These are phyloP conservation scores for Dicranocentrus wangi DNA, from an alignment of 2,888 invertebrate genomes.

Conservation along the genomic window DNA sequence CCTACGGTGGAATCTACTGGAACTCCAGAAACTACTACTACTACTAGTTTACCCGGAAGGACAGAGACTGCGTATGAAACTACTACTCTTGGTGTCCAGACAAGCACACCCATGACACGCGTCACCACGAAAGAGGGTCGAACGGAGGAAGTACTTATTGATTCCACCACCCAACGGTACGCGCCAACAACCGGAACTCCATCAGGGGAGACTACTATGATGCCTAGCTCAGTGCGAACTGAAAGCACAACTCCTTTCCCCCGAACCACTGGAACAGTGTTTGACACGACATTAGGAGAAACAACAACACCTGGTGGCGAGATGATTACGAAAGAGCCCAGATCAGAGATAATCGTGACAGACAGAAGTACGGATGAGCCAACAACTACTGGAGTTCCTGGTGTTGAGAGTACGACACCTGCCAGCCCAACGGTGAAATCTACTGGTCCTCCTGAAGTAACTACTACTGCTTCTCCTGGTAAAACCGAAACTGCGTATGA, in stretches of 20 bases:
- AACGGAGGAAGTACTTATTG: too few relatives aligned
- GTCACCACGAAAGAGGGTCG: too few relatives aligned
- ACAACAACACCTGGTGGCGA: not conserved
- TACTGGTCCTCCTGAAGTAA: too few relatives aligned
- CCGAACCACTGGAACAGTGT: not conserved
- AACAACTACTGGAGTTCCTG: not conserved
- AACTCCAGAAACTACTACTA: not conserved
- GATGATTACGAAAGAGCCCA: not conserved
- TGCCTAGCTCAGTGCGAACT: not conserved
- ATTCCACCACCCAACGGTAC: too few relatives aligned
- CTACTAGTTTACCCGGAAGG: not conserved
- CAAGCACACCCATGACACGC: not conserved
- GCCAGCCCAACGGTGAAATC: not conserved
- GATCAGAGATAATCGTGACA: too few relatives aligned
- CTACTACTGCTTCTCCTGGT: too few relatives aligned
- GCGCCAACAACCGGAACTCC: not conserved
- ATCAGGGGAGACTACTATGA: too few relatives aligned
- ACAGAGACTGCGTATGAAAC: conserved; percentile 22
- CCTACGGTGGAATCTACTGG: not conserved
- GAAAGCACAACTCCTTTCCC: not conserved
- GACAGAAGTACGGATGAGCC: not conserved
- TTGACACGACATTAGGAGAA: not conserved
- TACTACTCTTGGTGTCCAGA: not conserved
- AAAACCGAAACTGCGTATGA: conserved; percentile 16
- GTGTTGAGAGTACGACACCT: not conserved